Evolutionary conservation across 2,797 vertebrate species (phyloP).

Genomic region (Parambassis ranga): DNA sequence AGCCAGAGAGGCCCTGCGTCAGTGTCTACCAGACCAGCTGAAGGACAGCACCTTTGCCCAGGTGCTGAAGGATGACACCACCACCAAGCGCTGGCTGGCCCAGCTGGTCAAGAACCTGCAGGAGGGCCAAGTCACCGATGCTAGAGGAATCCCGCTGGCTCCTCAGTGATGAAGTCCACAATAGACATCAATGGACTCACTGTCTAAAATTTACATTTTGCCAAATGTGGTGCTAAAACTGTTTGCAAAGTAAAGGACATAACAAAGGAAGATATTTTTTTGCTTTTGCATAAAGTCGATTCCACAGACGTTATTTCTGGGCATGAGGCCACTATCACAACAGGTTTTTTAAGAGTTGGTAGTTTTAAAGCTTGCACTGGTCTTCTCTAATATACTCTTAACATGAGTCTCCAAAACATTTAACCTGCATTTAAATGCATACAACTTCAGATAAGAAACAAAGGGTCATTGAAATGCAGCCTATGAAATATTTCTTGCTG

Average conservation of each 20-base stretch:
- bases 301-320: background rate
- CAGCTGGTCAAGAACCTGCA: constrained; percentile 98
- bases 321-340: background rate
- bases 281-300: constrained; percentile 14
- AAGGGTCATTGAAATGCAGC: background rate
- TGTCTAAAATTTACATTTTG: constrained; percentile 27
- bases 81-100: constrained; percentile 98
- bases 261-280: background rate
- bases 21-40: constrained; percentile 98
- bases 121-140: constrained; percentile 96
- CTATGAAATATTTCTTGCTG: background rate
- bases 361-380: too few relatives aligned
- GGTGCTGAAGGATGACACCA: constrained; percentile 98
- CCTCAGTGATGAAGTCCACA: constrained; percentile 79
- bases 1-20: constrained; percentile 96
- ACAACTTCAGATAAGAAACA: background rate
- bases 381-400: too few relatives aligned
- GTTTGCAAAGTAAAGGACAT: constrained; percentile 20
- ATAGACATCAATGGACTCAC: constrained; percentile 20
- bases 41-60: constrained; percentile 98
- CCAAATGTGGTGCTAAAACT: constrained; percentile 41
- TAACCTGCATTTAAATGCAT: background rate
- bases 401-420: constrained; percentile 1
- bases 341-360: background rate
- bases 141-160: constrained; percentile 92